phyloP scores from a whole-genome alignment of 2,113 vertebrate species.

The Caracal caracal region DNA sequence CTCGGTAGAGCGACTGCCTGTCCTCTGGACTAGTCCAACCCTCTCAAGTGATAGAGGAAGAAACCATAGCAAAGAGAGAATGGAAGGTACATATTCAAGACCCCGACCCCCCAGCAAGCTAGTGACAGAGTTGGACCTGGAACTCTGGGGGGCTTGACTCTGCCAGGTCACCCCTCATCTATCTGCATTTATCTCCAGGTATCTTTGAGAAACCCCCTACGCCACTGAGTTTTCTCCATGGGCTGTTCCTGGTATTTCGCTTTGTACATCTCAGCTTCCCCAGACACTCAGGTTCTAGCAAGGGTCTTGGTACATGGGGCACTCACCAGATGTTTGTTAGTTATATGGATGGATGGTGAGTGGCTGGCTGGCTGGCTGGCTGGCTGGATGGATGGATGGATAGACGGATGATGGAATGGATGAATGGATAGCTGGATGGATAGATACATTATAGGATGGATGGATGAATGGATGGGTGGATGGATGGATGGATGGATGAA shows the following conservation, averaged over 20 bases:
- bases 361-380: not conserved
- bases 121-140: not conserved
- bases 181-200: too few species aligned
- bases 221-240: not conserved
- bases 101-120: not conserved
- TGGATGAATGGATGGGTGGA: not conserved
- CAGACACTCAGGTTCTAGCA: not conserved
- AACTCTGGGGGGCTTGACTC: not conserved
- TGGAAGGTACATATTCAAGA: not conserved
- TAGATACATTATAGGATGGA: not conserved
- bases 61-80: slow-evolving; percentile 50
- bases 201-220: not conserved
- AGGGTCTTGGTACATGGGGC: not conserved
- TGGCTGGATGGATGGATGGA: too few species aligned
- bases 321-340: not conserved
- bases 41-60: not conserved
- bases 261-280: not conserved
- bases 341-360: too few species aligned
- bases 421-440: not conserved
- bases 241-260: not conserved
- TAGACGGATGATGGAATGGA: not conserved
- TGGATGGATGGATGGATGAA: not conserved
- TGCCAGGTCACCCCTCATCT: not conserved
- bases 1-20: not conserved
- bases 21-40: not conserved